phyloP scores from a whole-genome alignment of 2,113 vertebrate species.

The Ceyx cyanopectus region DNA sequence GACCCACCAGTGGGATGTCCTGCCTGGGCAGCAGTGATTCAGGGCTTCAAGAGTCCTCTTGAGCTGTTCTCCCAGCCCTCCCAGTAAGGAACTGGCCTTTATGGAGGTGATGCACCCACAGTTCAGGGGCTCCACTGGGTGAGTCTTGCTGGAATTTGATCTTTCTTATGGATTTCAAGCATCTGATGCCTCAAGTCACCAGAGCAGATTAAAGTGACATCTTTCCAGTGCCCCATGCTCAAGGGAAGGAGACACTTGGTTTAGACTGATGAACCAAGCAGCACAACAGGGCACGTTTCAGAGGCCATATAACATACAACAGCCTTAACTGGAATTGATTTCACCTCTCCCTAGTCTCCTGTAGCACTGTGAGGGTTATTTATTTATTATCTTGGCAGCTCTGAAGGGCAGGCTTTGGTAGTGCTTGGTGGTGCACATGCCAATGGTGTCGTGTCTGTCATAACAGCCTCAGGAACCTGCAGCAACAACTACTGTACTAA shows the following conservation, averaged over 20 bases:
- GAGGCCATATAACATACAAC: not conserved
- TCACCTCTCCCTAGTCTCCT: not conserved
- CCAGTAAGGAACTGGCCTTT: not conserved
- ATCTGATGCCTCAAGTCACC: not conserved
- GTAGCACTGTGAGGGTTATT: not conserved
- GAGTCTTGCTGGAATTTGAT: not conserved
- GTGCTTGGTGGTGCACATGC: not conserved
- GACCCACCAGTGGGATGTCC: not conserved
- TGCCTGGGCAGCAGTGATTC: fast-evolving
- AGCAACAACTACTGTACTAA: not conserved
- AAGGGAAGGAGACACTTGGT: not conserved
- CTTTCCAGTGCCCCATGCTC: not conserved
- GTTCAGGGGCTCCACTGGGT: not conserved
- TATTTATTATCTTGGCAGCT: not conserved
- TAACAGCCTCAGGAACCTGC: not conserved
- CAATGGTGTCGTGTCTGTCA: not conserved
- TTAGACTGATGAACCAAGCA: not conserved
- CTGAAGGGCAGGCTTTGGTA: not conserved
- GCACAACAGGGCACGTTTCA: not conserved
- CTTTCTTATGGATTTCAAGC: not conserved
- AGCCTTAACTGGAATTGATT: slow-evolving; percentile 14
- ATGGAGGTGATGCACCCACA: not conserved
- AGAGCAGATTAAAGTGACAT: not conserved
- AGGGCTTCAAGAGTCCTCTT: not conserved
- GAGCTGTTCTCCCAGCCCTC: not conserved